Base-by-base conservation (phyloP, 2,888 invertebrate species). In the Troglohyphantes excavatus region DNA sequence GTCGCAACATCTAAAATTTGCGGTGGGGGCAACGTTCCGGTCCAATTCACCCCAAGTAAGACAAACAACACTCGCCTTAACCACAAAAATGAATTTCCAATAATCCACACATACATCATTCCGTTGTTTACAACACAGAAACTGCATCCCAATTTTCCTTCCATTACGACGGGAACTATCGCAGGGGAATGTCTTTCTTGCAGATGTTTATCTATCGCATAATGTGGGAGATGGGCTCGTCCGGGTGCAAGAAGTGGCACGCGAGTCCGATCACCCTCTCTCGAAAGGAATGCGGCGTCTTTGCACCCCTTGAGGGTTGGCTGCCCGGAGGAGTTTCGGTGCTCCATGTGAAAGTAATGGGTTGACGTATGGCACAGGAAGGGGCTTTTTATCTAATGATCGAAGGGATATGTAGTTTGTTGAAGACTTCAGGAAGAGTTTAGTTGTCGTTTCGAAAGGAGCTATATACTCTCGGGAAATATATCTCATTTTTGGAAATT, bases 231-330 rank as follows among this genome's bases (percentile, higher is more conserved):
- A 39, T 39, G 39, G 9, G 7, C 39, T 13, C 1, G 1, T 1
- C 7, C 2, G 3, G 3, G 39, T 7, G n/a, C n/a, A 70, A 61
- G 21, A 17, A 19, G 53, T 68, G 82, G 82, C 88, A 88, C 82
- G 88, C 88, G 83, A 83, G 72, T 73, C 39, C 65, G 82, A 75
- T 88, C 88, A 82, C 82, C 75, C 79, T 43, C 70, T 13, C 17
- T 1, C 13, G 39, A 7, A 46, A 27, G 81, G 81, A 73, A 81
- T 88, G 88, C 76, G 82, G 75, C 63, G 72, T 81, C 73, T 59
- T 19, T 29, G 61, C 26, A 29, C 9, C 39, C 87, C 79, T 19
- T 29, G 21, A 73, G 84, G 75, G 67, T 59, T 13, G 2, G 53
- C 53, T 13, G 84, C 84, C 67, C 59, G 23, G 65, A 29, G 67